Evolutionary conservation across 2,797 vertebrate species (phyloP).

Genomic region (Adrianichthys oophorus): DNA sequence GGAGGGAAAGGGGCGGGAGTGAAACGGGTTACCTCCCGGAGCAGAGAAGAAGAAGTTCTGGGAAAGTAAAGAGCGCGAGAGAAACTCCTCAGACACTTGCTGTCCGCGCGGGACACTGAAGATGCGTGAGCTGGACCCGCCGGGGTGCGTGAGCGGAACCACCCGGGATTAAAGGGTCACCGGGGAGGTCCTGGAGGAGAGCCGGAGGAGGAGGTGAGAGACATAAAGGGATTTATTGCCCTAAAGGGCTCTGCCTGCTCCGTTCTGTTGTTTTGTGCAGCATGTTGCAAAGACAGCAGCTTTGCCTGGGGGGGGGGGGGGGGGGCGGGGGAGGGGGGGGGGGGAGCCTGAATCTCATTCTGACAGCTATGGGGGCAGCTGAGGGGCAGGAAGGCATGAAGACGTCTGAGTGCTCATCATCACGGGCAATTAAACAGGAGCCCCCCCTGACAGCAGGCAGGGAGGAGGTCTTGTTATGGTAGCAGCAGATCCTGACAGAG

Average conservation of each 20-base stretch:
- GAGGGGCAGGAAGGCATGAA: conserved; percentile 29
- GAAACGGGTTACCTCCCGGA: conserved; percentile 63
- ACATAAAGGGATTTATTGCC: conserved; percentile 36
- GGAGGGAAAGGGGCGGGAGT: conserved; percentile 47
- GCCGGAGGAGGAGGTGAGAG: conserved; percentile 75
- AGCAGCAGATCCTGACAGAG: conserved; percentile 44
- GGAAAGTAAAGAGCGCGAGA: conserved; percentile 78
- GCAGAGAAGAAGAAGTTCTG: conserved; percentile 70
- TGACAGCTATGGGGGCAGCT: conserved; percentile 29
- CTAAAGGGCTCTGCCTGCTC: conserved; percentile 15
- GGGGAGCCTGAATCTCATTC: conserved; percentile 31
- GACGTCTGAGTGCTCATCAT: conserved; percentile 55
- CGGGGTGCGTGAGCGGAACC: conserved; percentile 52
- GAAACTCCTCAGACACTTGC: conserved; percentile 49
- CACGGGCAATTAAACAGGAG: conserved; percentile 62
- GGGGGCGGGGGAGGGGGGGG: conserved; percentile 29
- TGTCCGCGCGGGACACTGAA: conserved; percentile 46
- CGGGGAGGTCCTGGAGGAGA: conserved; percentile 65
- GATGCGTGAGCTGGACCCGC: conserved; percentile 56
- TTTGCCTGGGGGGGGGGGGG: conserved; percentile 53
- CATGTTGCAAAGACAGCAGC: conserved; percentile 69
- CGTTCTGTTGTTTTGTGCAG: conserved; percentile 37
- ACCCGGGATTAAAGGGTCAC: conserved; percentile 67
- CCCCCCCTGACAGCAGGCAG: conserved; percentile 36
- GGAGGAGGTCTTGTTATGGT: conserved; percentile 63